Evolutionary conservation across 1,140 invertebrate species (phyloP), one percentile per base, ranked within the genome.

Genomic region (Conus betulinus): DNA sequence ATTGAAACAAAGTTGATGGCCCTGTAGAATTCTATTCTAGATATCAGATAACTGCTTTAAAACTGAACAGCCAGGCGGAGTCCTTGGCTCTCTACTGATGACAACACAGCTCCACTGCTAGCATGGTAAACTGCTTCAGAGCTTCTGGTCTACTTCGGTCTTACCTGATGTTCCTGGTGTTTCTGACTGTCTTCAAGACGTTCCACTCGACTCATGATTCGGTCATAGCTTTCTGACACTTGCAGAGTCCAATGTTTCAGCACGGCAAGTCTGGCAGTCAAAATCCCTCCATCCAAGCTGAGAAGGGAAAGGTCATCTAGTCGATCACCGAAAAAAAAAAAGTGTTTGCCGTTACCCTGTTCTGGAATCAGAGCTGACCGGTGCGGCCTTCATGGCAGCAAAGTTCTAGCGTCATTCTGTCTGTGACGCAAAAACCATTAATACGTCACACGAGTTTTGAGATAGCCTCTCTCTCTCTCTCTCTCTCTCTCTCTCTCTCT

Each of bases 311-410:
- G 23, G 67, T 23, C 67, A 71, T 71, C 67, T 20, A 71, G 60
- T 63, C 60, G 11, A 13, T 63, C 11, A 13, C 60, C 10, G 60
- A 63, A 63, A 63, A 20, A n/a, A n/a, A n/a, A 39, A 39, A 39
- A 39, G 39, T 39, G 39, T 39, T 71, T 71, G 20, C 20, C 13
- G 15, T 20, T 20, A 13, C 11, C 20, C 17, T 11, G 67, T 71
- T 71, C 67, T 71, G 23, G 20, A 71, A 71, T 60, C 57, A 11
- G 15, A 8, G 57, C 20, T 20, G 11, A 71, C 67, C 67, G 67
- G 17, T 71, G 67, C 67, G 15, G 67, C 67, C 67, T 71, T 71
- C 67, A 71, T 71, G 67, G 67, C 67, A n/a, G 67, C 67, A 71
- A 71, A 71, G 17, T 20, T 13, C 11, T 23, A 20, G 6, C 67